phyloP scores from a whole-genome alignment of 2,888 invertebrate genomes.

The Agrochola circellaris region DNA sequence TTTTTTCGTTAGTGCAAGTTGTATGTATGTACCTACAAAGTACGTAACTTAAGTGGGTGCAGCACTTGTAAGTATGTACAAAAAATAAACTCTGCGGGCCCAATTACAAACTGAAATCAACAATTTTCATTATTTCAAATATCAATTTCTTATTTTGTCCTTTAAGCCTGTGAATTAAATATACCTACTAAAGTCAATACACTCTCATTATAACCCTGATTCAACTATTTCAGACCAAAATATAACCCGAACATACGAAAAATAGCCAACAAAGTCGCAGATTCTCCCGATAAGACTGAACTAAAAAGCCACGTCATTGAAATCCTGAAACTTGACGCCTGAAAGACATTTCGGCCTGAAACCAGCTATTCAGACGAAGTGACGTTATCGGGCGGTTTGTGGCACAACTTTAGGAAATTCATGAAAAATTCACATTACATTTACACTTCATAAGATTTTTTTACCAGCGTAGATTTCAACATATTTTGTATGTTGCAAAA shows the following conservation, averaged over 20 bases:
- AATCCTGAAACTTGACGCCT: conserved; percentile 45
- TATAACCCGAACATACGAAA: not conserved
- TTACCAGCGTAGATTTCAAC: no score
- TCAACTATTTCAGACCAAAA: not conserved
- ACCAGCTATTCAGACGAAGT: conserved; percentile 29
- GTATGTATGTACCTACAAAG: not conserved
- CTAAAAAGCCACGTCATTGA: conserved; percentile 40
- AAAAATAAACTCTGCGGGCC: no score
- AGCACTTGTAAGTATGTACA: no score
- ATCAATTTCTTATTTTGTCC: not conserved
- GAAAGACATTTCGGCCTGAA: conserved; percentile 45
- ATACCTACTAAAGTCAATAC: not conserved
- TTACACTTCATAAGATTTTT: not conserved
- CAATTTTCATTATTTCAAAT: not conserved
- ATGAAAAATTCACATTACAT: conserved; percentile 41
- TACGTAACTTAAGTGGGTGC: not conserved
- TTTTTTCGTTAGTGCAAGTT: not conserved
- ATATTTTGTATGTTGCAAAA: no score
- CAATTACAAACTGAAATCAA: no score
- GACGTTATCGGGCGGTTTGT: conserved; percentile 48
- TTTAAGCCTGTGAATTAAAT: not conserved
- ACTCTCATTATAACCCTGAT: not conserved
- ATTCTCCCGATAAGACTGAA: conserved; percentile 39
- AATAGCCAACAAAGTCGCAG: conserved; percentile 6
- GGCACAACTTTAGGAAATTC: conserved; percentile 35